These are phyloP conservation scores for Cybosia mesomella DNA, from an alignment of 2,888 invertebrate genomes.

Conservation along the genomic window DNA sequence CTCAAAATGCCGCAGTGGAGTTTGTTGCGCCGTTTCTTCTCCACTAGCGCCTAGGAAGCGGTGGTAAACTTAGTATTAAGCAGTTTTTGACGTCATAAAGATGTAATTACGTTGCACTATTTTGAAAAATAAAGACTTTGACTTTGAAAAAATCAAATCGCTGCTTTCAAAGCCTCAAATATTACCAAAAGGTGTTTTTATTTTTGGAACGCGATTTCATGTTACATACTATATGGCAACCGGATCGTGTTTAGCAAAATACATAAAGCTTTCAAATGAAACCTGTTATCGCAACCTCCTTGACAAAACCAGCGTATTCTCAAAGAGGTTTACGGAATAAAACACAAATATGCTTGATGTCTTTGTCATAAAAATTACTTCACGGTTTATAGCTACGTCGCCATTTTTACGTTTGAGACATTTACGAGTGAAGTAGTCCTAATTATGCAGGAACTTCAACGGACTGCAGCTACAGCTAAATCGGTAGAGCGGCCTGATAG, in stretches of 20 bases:
- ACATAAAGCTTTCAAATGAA: constrained; percentile 11
- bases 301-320: constrained; percentile 8
- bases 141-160: neutral
- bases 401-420: neutral
- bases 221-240: neutral
- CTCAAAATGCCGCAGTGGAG: too few species aligned
- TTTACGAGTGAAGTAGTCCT: too few species aligned
- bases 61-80: too few species aligned
- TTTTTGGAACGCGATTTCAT: neutral
- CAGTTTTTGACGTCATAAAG: too few species aligned
- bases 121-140: too few species aligned
- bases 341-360: neutral
- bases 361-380: neutral
- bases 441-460: neutral
- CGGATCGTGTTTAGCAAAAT: constrained; percentile 3
- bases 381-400: neutral
- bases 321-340: constrained; percentile 12
- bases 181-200: neutral
- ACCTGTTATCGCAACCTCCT: constrained; percentile 12
- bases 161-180: neutral
- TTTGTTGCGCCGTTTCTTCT: too few species aligned
- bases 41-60: too few species aligned
- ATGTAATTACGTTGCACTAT: too few species aligned
- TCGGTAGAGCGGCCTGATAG: too few species aligned
- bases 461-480: too few species aligned